Evolutionary conservation across 2,113 vertebrate genomes (phyloP).

Genomic region (Poeciliopsis retropinna): DNA sequence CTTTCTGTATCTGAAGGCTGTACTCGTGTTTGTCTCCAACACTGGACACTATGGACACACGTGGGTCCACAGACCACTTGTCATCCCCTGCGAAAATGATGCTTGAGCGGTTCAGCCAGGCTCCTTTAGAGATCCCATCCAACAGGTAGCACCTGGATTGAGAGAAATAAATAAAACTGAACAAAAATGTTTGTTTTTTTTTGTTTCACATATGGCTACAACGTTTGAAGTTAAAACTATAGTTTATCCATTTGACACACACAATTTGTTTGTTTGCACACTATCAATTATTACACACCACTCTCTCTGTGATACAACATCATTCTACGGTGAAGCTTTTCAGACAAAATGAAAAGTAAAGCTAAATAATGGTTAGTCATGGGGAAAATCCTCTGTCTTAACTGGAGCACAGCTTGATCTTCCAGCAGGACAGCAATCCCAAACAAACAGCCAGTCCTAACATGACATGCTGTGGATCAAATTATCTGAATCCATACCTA

Average conservation of each 20-base stretch:
- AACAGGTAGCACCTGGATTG: slow-evolving; percentile 92
- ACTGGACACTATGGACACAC: slow-evolving; percentile 92
- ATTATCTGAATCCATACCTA: not conserved
- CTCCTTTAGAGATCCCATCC: slow-evolving; percentile 95
- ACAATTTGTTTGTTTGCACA: not conserved
- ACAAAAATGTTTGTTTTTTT: not conserved
- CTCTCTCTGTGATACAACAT: not conserved
- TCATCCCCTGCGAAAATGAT: slow-evolving; percentile 97
- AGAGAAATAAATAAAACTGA: not conserved
- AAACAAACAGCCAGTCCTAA: not conserved
- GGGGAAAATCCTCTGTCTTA: not conserved
- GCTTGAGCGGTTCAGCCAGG: slow-evolving; percentile 98
- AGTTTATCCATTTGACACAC: not conserved
- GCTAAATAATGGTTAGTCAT: not conserved
- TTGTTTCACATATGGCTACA: not conserved
- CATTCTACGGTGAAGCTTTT: not conserved
- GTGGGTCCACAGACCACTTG: slow-evolving; percentile 97
- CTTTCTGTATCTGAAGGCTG: slow-evolving; percentile 98
- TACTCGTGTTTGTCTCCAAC: slow-evolving; percentile 89
- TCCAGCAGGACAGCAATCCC: not conserved
- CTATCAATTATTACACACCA: not conserved
- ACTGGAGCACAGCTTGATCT: not conserved
- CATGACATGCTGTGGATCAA: not conserved
- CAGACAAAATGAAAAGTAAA: not conserved
- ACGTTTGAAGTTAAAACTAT: not conserved